Conservation (phyloP, 2,113 vertebrate genomes). For the Coryphaenoides rupestris region DNA sequence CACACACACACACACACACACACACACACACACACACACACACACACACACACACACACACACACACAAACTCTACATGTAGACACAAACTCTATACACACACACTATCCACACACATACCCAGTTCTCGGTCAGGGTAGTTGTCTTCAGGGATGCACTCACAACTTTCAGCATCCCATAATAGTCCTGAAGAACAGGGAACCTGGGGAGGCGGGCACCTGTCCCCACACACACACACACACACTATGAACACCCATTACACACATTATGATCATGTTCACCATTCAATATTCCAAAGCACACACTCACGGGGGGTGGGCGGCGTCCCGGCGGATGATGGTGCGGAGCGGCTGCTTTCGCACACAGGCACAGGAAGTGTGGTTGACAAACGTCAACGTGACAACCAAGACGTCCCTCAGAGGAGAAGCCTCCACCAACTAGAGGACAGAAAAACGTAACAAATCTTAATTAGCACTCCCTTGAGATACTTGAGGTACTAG, state of each 20-base stretch:
- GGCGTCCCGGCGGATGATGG: slow-evolving; percentile 66
- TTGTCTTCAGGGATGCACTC: slow-evolving; percentile 53
- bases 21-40: background rate
- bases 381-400: slow-evolving; percentile 68
- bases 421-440: slow-evolving; percentile 65
- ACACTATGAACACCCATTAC: background rate
- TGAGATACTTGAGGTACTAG: too few species aligned
- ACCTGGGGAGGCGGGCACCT: slow-evolving; percentile 64
- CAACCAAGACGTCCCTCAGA: slow-evolving; percentile 44
- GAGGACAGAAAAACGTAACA: background rate
- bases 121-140: background rate
- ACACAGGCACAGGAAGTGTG: slow-evolving; percentile 68
- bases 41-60: background rate
- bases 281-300: background rate
- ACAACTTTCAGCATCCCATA: slow-evolving; percentile 64
- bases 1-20: background rate
- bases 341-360: slow-evolving; percentile 59
- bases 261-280: background rate
- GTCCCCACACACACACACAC: slow-evolving; percentile 6
- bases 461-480: background rate
- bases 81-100: too few species aligned
- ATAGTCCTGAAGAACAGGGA: slow-evolving; percentile 52
- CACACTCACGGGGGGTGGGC: slow-evolving; percentile 61
- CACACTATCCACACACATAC: background rate
- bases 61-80: background rate